Percentiles rank a stretch among this genome's conserved stretches.
phyloP scores from a whole-genome alignment of 2,113 vertebrate genomes.

The Entomyzon cyanotis region DNA sequence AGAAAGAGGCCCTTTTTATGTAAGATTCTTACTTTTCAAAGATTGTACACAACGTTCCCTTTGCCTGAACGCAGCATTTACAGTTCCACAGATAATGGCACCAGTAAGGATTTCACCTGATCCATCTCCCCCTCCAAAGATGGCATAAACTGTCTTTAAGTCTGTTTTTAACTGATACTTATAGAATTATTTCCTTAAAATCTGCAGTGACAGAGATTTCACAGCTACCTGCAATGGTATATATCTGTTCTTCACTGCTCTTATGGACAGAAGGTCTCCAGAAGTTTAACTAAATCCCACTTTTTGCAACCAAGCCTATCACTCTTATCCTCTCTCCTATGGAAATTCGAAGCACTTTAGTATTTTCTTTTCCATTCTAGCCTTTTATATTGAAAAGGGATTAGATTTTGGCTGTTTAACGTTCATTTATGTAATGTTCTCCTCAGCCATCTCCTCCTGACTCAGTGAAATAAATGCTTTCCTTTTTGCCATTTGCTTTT shows the following conservation, averaged over 20 bases:
- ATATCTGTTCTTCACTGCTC: background rate
- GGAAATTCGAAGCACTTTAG: background rate
- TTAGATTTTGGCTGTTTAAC: background rate
- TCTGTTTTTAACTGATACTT: background rate
- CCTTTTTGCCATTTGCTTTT: background rate
- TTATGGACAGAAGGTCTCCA: background rate
- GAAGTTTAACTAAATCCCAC: background rate
- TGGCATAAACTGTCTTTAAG: background rate
- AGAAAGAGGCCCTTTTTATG: background rate
- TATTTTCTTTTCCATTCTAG: background rate
- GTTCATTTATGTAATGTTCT: background rate
- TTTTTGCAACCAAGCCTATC: background rate
- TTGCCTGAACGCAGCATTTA: background rate
- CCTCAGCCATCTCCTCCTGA: background rate
- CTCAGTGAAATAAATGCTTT: background rate
- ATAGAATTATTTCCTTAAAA: background rate
- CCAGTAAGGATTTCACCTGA: background rate
- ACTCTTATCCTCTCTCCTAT: background rate
- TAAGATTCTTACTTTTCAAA: background rate
- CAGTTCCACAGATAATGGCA: background rate
- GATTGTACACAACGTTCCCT: background rate
- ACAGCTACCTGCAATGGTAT: background rate
- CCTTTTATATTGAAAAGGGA: background rate
- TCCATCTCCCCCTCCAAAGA: background rate
- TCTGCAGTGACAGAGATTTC: background rate